phyloP scores from a whole-genome alignment of 2,888 invertebrate species.

The Caenorhabditis sp. region DNA sequence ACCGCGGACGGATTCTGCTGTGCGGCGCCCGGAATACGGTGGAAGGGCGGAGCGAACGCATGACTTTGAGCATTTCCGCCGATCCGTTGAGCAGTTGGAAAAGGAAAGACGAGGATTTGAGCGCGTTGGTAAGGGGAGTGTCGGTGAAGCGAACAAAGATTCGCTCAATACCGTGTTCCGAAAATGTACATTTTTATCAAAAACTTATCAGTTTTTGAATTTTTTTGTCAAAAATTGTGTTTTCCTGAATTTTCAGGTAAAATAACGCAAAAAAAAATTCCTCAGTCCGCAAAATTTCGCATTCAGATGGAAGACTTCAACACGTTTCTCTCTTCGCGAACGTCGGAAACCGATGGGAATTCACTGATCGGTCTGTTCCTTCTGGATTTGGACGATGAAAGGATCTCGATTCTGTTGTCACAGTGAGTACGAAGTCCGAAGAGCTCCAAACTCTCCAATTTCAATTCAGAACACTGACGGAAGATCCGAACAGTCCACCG shows the following conservation, averaged over 20 bases:
- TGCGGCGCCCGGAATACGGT: conserved; percentile 23
- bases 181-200: too few species aligned
- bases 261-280: too few species aligned
- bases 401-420: conserved; percentile 36
- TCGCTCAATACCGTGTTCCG: too few species aligned
- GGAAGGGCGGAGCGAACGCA: conserved; percentile 12
- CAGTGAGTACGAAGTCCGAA: conserved; percentile 19
- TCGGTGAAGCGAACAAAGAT: too few species aligned
- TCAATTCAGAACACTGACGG: conserved; percentile 5
- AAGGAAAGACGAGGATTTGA: conserved; percentile 25
- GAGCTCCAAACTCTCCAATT: too few species aligned
- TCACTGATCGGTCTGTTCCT: conserved; percentile 26
- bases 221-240: too few species aligned
- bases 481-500: conserved; percentile 10
- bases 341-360: not conserved
- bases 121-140: conserved; percentile 6
- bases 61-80: conserved; percentile 33
- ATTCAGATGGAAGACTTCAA: conserved; percentile 45
- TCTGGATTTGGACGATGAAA: conserved; percentile 15
- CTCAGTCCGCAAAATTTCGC: too few species aligned
- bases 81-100: conserved; percentile 23
- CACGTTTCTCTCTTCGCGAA: conserved; percentile 14
- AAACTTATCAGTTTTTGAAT: too few species aligned
- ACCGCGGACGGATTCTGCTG: conserved; percentile 30
- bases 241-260: too few species aligned